phyloP scores from a whole-genome alignment of 2,113 vertebrate species.

The Caranx ignobilis region DNA sequence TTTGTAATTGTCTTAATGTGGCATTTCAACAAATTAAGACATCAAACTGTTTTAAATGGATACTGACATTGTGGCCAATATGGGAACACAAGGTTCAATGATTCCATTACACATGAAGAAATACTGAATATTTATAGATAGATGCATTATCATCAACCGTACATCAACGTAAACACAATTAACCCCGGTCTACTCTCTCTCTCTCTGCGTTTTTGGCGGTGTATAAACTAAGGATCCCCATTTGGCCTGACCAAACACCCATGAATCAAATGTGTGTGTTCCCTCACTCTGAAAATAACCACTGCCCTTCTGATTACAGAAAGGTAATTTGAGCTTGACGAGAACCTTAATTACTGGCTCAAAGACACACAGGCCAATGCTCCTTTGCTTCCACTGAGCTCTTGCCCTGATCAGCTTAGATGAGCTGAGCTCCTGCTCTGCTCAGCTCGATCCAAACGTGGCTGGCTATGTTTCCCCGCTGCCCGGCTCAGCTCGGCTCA shows the following conservation, averaged over 20 bases:
- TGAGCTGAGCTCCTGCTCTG: slow-evolving; percentile 39
- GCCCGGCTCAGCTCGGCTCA: slow-evolving; percentile 22
- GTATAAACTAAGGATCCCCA: slow-evolving; percentile 10
- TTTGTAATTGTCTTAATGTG: not conserved
- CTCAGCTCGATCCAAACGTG: slow-evolving; percentile 33
- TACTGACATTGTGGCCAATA: not conserved
- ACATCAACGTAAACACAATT: slow-evolving; percentile 10
- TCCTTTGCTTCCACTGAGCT: slow-evolving; percentile 37
- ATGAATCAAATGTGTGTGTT: slow-evolving; percentile 38
- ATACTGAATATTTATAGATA: slow-evolving; percentile 5
- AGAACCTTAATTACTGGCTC: slow-evolving; percentile 72
- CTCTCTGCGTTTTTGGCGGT: not conserved
- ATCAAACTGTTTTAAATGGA: not conserved
- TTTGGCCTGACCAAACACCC: slow-evolving; percentile 22
- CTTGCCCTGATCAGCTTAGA: slow-evolving; percentile 29
- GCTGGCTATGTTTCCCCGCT: slow-evolving; percentile 11
- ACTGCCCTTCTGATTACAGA: slow-evolving; percentile 66
- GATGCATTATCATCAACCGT: slow-evolving; percentile 29
- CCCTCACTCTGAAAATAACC: slow-evolving; percentile 52
- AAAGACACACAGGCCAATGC: slow-evolving; percentile 42
- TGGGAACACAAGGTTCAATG: not conserved
- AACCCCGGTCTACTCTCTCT: not conserved
- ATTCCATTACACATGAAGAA: slow-evolving; percentile 19
- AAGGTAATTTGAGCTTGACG: slow-evolving; percentile 63
- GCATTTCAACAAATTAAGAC: slow-evolving; percentile 4